Percentiles rank a stretch among this genome's conserved stretches.
These are phyloP conservation scores for Harpegnathos saltator DNA, from an alignment of 1,140 invertebrate genomes.

Conservation along the genomic window DNA sequence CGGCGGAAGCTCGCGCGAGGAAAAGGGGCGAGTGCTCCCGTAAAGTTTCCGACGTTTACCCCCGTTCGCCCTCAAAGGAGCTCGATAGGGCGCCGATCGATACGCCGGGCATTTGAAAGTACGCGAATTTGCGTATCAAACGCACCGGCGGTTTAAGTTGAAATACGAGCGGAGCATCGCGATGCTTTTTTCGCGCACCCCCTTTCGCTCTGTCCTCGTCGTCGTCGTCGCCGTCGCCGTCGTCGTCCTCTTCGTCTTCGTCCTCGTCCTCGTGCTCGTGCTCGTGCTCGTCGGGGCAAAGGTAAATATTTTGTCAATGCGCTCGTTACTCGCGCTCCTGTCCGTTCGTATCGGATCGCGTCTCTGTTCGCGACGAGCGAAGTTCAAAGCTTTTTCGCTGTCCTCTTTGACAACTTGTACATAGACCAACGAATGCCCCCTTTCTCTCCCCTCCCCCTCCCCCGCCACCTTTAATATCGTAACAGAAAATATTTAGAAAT, in stretches of 20 bases:
- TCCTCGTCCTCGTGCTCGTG: slow-evolving; percentile 15
- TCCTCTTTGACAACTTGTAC: slow-evolving; percentile 31
- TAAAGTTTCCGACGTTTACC: slow-evolving; percentile 54
- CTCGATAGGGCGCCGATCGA: slow-evolving; percentile 49
- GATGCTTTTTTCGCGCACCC: slow-evolving; percentile 26
- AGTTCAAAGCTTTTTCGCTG: slow-evolving; percentile 35
- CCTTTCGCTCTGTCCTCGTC: slow-evolving; percentile 11
- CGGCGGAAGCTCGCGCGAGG: slow-evolving; percentile 57
- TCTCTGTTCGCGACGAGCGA: slow-evolving; percentile 25
- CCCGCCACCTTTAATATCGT: slow-evolving; percentile 33
- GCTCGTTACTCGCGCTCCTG: slow-evolving; percentile 62
- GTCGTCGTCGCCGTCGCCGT: too few relatives aligned
- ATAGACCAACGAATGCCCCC: background rate
- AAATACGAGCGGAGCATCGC: slow-evolving; percentile 61
- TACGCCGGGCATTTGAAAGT: slow-evolving; percentile 55
- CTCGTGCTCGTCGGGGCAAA: slow-evolving; percentile 19
- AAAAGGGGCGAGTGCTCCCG: slow-evolving; percentile 48
- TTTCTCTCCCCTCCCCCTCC: too few relatives aligned
- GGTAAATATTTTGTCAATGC: slow-evolving; percentile 71
- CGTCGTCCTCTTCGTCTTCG: background rate
- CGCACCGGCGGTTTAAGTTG: slow-evolving; percentile 58
- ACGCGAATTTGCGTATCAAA: slow-evolving; percentile 59
- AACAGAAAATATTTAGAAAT: slow-evolving; percentile 27
- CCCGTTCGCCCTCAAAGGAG: slow-evolving; percentile 57
- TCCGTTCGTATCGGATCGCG: slow-evolving; percentile 46